Evolutionary conservation across 2,113 vertebrate genomes (phyloP), one percentile per base, ranked within the genome.

Genomic region (Dendrocopos noguchii): DNA sequence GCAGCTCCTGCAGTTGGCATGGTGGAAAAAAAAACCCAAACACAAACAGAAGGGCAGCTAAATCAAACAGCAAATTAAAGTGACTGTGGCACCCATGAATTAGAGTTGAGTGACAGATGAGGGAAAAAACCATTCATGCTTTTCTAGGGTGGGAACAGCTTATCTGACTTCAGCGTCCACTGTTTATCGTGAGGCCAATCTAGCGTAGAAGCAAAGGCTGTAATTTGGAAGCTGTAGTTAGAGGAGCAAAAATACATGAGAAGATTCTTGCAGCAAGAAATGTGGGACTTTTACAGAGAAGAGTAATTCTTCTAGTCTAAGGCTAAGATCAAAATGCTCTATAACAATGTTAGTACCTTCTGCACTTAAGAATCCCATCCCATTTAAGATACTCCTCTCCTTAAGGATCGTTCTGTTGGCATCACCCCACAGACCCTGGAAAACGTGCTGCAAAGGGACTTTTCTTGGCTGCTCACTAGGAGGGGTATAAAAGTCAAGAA

Each of bases 1-100:
- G 99, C 99, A 12, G 99, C 99, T 73, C 99, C 99, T 99, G 93
- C 7, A 27, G n/a, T 42, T 47, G 53, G 64, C 36, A 94, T 2
- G 27, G 47, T 75, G 36, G 81, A 10, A 9, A 21, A 24, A 7
- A 33, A 9, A 2, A 27, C 19, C 6, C 14, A 28, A 27, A 31
- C 12, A 28, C 6, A n/a, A 60, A 12, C 9, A 72, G 39, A 28
- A 16, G 70, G 36, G 5, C 29, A 80, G 66, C 50, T 93, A 56
- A 93, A 74, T 68, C 53, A 66, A 33, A 89, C 28, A 7, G 16
- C 20, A 46, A 77, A 78, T 81, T 61, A 44, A 59, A 83, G 79
- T 22, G 82, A 18, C 39, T 5, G 73, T 22, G 55, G 77, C 77
- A 82, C 52, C 80, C 66, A 1, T 28, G 71, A 61, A 88, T 94